Evolutionary conservation across 2,797 vertebrate species (phyloP).

Genomic region (Sebastes reedi): DNA sequence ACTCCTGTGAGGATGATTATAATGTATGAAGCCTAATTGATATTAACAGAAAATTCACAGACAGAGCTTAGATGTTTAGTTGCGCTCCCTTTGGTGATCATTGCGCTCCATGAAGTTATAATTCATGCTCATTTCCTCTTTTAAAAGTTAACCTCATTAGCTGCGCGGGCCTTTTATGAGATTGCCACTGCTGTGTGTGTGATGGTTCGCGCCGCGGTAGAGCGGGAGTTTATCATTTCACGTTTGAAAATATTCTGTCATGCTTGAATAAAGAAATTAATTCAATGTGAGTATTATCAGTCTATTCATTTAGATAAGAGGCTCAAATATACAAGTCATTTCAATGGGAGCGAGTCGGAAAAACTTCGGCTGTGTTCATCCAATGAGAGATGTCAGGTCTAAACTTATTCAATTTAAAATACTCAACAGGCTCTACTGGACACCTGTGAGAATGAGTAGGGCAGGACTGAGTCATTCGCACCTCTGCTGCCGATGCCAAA

Average conservation of each 20-base stretch:
- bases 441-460: background rate
- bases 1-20: background rate
- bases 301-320: slow-evolving; percentile 52
- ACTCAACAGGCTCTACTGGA: background rate
- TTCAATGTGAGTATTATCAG: slow-evolving; percentile 47
- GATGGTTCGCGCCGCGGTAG: slow-evolving; percentile 9
- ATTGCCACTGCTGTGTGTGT: slow-evolving; percentile 30
- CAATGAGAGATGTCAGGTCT: background rate
- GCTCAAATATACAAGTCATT: slow-evolving; percentile 29
- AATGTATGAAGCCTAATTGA: slow-evolving; percentile 27
- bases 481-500: background rate
- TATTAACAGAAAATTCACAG: slow-evolving; percentile 29
- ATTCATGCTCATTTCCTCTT: slow-evolving; percentile 31
- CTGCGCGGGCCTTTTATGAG: slow-evolving; percentile 48
- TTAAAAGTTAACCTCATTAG: slow-evolving; percentile 65
- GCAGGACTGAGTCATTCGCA: background rate
- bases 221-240: slow-evolving; percentile 42
- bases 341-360: slow-evolving; percentile 7
- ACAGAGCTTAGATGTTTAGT: slow-evolving; percentile 20
- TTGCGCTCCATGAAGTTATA: slow-evolving; percentile 33
- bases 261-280: slow-evolving; percentile 50
- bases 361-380: slow-evolving; percentile 11
- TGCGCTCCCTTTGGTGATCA: slow-evolving; percentile 38
- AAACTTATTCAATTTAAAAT: background rate
- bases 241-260: slow-evolving; percentile 57